Base-by-base conservation (phyloP, 2,113 vertebrate species). In the Sminthopsis crassicaudata region DNA sequence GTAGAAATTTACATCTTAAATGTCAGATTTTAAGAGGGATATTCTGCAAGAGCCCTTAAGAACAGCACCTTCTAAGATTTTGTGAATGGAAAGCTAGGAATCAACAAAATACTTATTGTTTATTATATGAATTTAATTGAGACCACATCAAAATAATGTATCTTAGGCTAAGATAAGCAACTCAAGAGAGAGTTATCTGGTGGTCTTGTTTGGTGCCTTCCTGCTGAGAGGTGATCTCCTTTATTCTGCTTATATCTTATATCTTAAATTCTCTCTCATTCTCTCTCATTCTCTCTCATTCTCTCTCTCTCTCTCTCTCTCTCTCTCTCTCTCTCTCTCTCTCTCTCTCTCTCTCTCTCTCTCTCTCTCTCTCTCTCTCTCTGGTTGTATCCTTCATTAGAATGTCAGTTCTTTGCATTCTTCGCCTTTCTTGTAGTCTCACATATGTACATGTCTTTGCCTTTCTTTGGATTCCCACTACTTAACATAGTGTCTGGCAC, bases 21-120 rank as follows among this genome's bases (percentile, higher is more conserved):
- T 60, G 16, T n/a, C 12, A 76, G 67, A 76, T 76, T 76, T n/a
- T n/a, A 76, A 76, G 30, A 67, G 12, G 30, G 30, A 67, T 36
- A 36, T 67, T 67, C 60, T 76, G 4, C 14, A n/a, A 76, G 36
- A 76, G 14, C 4, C 16, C 36, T 36, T 19, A n/a, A 76, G 14
- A 76, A 76, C 36, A 16, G 14, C 0, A n/a, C 16, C 5, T 76
- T 76, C 67, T 76, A 36, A 76, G 14, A 36, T 76, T 93, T 54
- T 91, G 53, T 27, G 92, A 94, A 96, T 84, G 12, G 55, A 52
- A 92, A 93, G 25, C 36, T 54, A 89, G 90, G 42, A 97, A 95
- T 94, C 50, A 52, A 90, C 96, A 94, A 93, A 46, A 48, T 67
- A 88, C 6, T 14, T 92, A 92, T 76, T n/a, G 5, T n/a, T 76